Evolutionary conservation across 2,797 vertebrate species (phyloP), one percentile per base, ranked within the genome.

Genomic region (Gephyroberyx darwinii): DNA sequence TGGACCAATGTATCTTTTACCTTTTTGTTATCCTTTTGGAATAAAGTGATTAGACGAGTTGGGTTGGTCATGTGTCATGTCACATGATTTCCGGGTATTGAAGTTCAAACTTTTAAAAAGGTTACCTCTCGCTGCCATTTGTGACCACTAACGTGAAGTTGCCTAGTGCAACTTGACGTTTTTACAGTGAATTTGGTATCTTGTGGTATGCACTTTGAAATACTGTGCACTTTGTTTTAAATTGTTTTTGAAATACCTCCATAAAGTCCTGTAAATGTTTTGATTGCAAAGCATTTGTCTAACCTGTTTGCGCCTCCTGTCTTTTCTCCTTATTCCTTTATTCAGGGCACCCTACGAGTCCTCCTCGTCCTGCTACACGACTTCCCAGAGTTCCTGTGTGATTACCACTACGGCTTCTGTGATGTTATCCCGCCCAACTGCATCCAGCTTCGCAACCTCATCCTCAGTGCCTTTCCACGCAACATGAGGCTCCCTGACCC

Each of bases 401-500:
- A 99, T 86, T 99, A 99, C 91, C 98, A 99, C 89, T 99, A 99
- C 12, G 98, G 98, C 55, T 99, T 99, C 93, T 99, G 98, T 87
- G 98, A 99, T 7, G 98, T 99, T 75, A 99, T 99, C 85, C 98
- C 98, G 64, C 98, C 98, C 55, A 99, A 99, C 90, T 99, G 98
- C 94, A 99, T 99, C 90, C 98, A 99, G 92, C 94, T 99, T 81
- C 96, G 98, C 89, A 99, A 99, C 90, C 93, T 99, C 86, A 99
- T 99, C 90, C 94, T 99, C 93, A 99, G 98, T 98, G 98, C 98
- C 96, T 99, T 99, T 69, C 98, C 98, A 88, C 96, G 98, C 86
- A 99, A 99, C 90, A 99, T 99, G 98, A 96, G 98, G 93, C 97
- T 99, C 88, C 98, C 98, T 59, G 98, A 99, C 89, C 98, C 98